Conservation (phyloP, 2,888 invertebrate genomes). For the Rhagium mordax region DNA sequence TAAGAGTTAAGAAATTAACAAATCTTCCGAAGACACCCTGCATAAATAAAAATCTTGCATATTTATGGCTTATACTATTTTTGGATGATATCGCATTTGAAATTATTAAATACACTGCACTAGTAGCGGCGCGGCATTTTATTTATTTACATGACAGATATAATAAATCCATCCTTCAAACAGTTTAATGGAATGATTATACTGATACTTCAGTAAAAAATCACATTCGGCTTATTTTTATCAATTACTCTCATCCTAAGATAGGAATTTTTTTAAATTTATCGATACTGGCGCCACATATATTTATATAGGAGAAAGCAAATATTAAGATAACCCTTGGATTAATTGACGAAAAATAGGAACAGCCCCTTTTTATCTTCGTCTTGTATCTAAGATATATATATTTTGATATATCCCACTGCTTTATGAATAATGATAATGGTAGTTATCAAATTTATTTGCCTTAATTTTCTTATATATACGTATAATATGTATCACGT, state of each 20-base stretch:
- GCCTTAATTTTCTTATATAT: too few species aligned
- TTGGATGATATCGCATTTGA: too few species aligned
- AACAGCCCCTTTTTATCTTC: background rate
- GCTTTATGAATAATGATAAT: too few species aligned
- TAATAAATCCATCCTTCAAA: background rate
- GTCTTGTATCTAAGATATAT: background rate
- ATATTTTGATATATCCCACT: background rate
- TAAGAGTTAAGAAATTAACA: too few species aligned
- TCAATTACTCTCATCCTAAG: conserved; percentile 28
- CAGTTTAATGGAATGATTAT: background rate
- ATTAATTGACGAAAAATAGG: background rate
- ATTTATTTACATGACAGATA: background rate
- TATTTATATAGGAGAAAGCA: conserved; percentile 14
- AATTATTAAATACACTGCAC: too few species aligned
- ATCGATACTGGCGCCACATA: conserved; percentile 13
- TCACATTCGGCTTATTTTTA: conserved; percentile 31
- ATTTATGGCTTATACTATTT: too few species aligned
- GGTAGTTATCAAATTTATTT: too few species aligned
- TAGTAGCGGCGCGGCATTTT: background rate
- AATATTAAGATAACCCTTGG: background rate
- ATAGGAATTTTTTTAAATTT: background rate
- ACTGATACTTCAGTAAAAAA: conserved; percentile 14
- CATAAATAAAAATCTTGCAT: too few species aligned
- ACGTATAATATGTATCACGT: too few species aligned
- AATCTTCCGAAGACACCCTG: too few species aligned